Evolutionary conservation across 1,140 invertebrate species (phyloP), one percentile per base, ranked within the genome.

Genomic region (Lepidurus couesii): DNA sequence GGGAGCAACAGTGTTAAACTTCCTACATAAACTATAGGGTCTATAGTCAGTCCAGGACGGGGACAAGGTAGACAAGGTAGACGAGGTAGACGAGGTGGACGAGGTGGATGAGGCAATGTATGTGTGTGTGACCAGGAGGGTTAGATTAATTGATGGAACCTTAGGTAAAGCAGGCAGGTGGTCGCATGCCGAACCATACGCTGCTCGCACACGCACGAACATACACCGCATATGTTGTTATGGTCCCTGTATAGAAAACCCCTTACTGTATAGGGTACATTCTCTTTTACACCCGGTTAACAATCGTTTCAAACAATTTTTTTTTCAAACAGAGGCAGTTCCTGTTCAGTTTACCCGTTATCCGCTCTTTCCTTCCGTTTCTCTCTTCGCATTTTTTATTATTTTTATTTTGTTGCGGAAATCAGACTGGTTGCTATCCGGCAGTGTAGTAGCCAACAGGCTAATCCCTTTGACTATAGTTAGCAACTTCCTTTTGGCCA

Each of bases 101-200:
- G 47, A 65, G 21, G 7, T 65, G 13, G 13, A 65, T n/a, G 6
- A 65, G 34, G 53, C 53, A 16, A 65, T 65, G 53, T 7, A n/a
- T 65, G 53, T 65, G 53, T 21, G 16, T n/a, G 16, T 65, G 16
- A n/a, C 7, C 53, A 65, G 53, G 53, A 21, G 53, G 53, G 53
- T 65, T 65, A 16, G 53, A 65, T 65, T 65, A 65, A 65, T 65
- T 65, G 53, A 65, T 65, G 53, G 53, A 21, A 65, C 53, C 53
- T 65, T 65, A n/a, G 53, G 53, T 65, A 65, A 34, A 65, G 53
- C 53, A 65, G 53, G 53, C 53, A 65, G 53, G 53, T 65, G 53
- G 53, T 65, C 53, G 53, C 53, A 65, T 65, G 53, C 53, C 53
- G 53, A 65, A 65, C 53, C 34, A 34, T 34, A 34, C 34, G 34